A percentile compares a stretch with the other conserved stretches of the same genome.
Evolutionary conservation across 2,113 vertebrate species (phyloP).

Genomic region (Triplophysa siluroides): DNA sequence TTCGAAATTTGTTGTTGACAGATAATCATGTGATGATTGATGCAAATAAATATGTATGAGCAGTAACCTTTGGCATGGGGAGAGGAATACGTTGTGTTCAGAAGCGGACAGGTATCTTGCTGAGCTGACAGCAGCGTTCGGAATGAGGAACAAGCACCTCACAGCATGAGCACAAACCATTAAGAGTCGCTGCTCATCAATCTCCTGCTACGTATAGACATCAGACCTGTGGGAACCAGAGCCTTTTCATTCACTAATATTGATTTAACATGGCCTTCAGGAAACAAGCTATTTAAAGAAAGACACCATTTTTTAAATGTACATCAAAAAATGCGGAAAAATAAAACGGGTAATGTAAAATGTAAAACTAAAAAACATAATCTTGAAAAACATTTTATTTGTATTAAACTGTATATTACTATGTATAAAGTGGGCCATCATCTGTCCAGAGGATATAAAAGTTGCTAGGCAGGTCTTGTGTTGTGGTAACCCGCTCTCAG

Average conservation of each 20-base stretch:
- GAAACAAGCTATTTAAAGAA: neutral
- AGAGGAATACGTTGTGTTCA: slow-evolving; percentile 32
- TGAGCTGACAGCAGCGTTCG: slow-evolving; percentile 37
- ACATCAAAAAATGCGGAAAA: neutral
- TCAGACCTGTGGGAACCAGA: slow-evolving; percentile 39
- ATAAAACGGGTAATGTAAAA: no score
- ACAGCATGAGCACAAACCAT: slow-evolving; percentile 52
- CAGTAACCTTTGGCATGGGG: slow-evolving; percentile 19
- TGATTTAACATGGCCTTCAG: slow-evolving; percentile 45
- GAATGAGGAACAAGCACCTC: slow-evolving; percentile 58
- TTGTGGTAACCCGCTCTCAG: slow-evolving; percentile 68
- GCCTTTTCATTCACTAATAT: slow-evolving; percentile 39
- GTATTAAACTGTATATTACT: neutral
- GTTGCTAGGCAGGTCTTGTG: slow-evolving; percentile 65
- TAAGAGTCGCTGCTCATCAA: slow-evolving; percentile 55
- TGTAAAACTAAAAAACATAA: no score
- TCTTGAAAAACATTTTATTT: neutral
- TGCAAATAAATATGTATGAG: slow-evolving; percentile 38
- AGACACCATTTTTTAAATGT: neutral
- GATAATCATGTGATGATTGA: neutral
- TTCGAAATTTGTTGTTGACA: neutral
- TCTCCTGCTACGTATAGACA: slow-evolving; percentile 48
- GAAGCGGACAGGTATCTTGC: slow-evolving; percentile 28
- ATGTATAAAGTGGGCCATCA: neutral
- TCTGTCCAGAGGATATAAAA: slow-evolving; percentile 7